Evolutionary conservation across 37 sponge, comb jelly and placozoan genomes (phyloP), one percentile per base, ranked within the genome.

Genomic region (Oscarella lobularis): DNA sequence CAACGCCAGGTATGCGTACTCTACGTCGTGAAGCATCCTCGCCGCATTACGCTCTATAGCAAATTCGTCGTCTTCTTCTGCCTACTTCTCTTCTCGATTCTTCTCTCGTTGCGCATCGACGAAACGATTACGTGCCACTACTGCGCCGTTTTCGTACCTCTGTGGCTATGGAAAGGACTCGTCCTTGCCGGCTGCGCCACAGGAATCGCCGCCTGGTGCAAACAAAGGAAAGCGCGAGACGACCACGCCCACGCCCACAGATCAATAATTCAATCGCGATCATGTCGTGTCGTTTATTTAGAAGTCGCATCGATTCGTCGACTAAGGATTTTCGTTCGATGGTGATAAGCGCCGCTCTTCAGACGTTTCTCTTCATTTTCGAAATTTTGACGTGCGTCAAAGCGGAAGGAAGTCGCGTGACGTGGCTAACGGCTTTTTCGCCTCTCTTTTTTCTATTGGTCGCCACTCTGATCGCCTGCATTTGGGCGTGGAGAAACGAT

Each of bases 31-130:
- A 20, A 27, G 60, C 20, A 20, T 48, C 20, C 20, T 48, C 60
- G 60, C 60, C 60, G 9, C 60, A 48, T 48, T 48, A 27, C 60
- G 60, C 71, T 48, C 14, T 48, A 20, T 20, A 68, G 71, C 71
- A 68, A 68, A 39, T 74, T 74, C 54, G 75, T 74, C 66, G 29
- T 74, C 54, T 39, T 35, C 55, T 5, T 34, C 55, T 74, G 66
- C n/a, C 75, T 74, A 66, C 66, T 66, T 14, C 55, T 74, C 20
- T 34, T 35, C 54, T 74, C 66, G 5, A 68, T 68, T 68, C 35
- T 68, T 68, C 71, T 68, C 31, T 68, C 71, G 71, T 29, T 68
- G 31, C 71, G 71, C 31, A 32, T 68, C 4, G 71, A 68, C 31
- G 31, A 20, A 32, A 20, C 31, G 29, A 20, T 68, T 5, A 68